Conservation (phyloP, 2,113 vertebrate genomes). For the Lagopus muta region DNA sequence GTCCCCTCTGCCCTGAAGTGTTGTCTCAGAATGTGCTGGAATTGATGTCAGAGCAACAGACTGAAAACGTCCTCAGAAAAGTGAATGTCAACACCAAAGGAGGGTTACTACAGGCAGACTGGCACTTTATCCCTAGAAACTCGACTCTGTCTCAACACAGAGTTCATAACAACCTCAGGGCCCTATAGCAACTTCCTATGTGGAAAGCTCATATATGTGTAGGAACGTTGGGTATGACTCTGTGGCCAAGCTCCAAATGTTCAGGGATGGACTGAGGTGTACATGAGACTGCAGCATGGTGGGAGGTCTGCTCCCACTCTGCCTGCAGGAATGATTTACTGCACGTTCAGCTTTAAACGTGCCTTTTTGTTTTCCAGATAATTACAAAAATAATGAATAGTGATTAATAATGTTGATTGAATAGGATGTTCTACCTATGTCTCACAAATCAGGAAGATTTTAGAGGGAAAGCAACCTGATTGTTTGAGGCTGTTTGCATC, state of each 20-base stretch:
- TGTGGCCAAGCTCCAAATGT: background rate
- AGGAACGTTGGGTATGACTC: background rate
- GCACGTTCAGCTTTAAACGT: background rate
- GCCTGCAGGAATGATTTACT: background rate
- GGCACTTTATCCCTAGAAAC: background rate
- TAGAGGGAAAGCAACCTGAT: background rate
- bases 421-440: background rate
- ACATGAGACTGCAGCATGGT: accelerated
- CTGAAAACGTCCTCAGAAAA: background rate
- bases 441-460: background rate
- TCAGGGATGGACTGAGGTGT: background rate
- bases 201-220: accelerated
- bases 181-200: background rate
- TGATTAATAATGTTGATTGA: background rate
- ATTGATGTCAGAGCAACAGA: background rate
- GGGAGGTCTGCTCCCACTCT: background rate
- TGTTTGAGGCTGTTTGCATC: background rate
- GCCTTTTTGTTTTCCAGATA: background rate
- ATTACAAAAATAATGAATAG: background rate
- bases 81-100: accelerated
- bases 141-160: background rate
- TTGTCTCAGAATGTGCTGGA: background rate
- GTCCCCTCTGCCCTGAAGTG: background rate
- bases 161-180: background rate
- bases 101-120: background rate